phyloP scores from a whole-genome alignment of 2,797 vertebrate genomes.

The Hyperoplus immaculatus region DNA sequence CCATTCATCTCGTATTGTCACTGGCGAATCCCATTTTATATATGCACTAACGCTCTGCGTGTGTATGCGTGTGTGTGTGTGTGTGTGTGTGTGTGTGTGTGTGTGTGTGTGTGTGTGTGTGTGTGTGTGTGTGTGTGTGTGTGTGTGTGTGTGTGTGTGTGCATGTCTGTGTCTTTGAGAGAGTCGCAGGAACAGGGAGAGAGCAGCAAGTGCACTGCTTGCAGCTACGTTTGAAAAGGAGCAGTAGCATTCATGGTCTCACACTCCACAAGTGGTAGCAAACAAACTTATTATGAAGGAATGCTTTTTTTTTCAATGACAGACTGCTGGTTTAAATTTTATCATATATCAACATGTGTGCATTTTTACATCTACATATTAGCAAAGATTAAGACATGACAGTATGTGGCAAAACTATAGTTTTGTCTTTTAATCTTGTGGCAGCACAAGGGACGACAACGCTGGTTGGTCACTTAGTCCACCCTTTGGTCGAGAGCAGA shows the following conservation, averaged over 20 bases:
- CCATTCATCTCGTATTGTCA: slow-evolving; percentile 81
- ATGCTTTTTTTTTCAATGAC: slow-evolving; percentile 1
- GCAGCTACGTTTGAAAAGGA: slow-evolving; percentile 19
- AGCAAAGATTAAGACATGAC: neutral
- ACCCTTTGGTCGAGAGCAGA: neutral
- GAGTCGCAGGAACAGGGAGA: neutral
- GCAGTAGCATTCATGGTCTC: slow-evolving; percentile 17
- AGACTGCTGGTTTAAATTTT: neutral
- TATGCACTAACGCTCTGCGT: slow-evolving; percentile 20
- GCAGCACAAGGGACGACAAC: neutral
- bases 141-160: slow-evolving; percentile 21
- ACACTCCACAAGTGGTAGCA: neutral
- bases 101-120: slow-evolving; percentile 13
- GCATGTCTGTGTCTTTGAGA: neutral
- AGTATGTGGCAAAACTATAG: neutral
- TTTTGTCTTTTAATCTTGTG: neutral
- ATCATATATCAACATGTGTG: neutral
- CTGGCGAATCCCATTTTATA: slow-evolving; percentile 73
- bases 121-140: slow-evolving; percentile 25
- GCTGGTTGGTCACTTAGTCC: neutral
- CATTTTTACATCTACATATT: neutral
- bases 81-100: slow-evolving; percentile 14
- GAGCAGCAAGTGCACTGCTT: slow-evolving; percentile 13
- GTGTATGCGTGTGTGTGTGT: slow-evolving; percentile 24
- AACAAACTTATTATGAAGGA: neutral